These are phyloP conservation scores for Burhinus bistriatus DNA, from an alignment of 2,113 vertebrate species.

Conservation along the genomic window DNA sequence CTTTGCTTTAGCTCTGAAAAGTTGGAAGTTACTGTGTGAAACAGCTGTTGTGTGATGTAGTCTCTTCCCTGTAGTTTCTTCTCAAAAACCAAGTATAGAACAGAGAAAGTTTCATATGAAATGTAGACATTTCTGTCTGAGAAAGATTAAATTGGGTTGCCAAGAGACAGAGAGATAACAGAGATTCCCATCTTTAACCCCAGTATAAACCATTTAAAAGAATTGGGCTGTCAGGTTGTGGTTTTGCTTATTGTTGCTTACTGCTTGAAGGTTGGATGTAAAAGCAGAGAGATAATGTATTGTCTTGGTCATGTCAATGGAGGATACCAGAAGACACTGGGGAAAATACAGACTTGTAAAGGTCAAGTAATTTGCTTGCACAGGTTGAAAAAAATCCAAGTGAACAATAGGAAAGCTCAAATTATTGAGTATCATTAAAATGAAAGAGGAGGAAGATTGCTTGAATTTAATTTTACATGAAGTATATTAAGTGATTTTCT, in stretches of 20 bases:
- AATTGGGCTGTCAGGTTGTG: background rate
- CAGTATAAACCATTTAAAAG: background rate
- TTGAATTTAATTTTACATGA: background rate
- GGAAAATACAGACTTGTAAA: background rate
- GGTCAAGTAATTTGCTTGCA: background rate
- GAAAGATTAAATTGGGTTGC: background rate
- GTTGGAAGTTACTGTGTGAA: background rate
- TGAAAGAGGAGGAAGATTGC: background rate
- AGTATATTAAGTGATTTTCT: background rate
- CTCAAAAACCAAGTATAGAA: background rate
- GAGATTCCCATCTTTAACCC: background rate
- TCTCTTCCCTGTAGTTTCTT: background rate
- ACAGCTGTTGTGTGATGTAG: background rate
- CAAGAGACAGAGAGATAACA: background rate
- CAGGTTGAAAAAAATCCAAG: background rate
- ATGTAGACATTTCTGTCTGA: background rate
- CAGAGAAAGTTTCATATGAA: background rate
- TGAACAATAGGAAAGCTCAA: background rate
- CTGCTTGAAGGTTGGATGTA: background rate
- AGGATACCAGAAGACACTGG: background rate
- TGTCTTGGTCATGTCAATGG: background rate
- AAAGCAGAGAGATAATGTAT: background rate
- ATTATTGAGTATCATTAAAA: background rate
- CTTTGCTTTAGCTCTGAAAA: background rate
- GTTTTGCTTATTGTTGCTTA: background rate